Conservation (phyloP, 2,888 invertebrate genomes). For the Lepas anatifera region DNA sequence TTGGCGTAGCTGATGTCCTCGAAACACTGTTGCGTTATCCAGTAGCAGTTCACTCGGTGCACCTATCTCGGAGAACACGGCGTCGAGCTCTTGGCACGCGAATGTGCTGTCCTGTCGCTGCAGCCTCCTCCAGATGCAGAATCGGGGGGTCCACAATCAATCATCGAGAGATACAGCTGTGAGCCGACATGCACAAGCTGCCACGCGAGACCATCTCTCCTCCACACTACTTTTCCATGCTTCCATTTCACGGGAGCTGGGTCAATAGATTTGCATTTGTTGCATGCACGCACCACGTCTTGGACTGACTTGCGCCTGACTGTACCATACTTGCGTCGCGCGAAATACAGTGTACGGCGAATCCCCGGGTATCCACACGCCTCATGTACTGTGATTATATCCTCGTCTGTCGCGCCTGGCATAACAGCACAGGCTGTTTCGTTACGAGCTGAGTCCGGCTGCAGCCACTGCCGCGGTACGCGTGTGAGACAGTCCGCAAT, state of each 20-base stretch:
- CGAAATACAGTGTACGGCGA: not conserved
- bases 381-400: not conserved
- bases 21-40: not conserved
- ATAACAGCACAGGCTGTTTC: not conserved
- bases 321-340: not conserved
- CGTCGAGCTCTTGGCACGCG: not conserved
- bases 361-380: not conserved
- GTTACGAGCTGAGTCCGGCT: not conserved
- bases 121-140: not conserved
- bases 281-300: not conserved
- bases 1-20: not conserved
- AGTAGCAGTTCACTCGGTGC: not conserved
- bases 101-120: not conserved
- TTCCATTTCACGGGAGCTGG: not conserved
- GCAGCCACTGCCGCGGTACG: conserved; percentile 14
- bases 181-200: too few species aligned
- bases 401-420: not conserved
- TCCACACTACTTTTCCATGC: not conserved
- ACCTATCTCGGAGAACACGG: not conserved
- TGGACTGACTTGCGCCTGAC: not conserved
- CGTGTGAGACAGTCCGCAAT: conserved; percentile 15
- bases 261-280: not conserved
- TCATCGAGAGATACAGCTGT: not conserved
- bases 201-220: not conserved
- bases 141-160: not conserved